Percentiles rank a stretch among this genome's conserved stretches.
Evolutionary conservation across 2,113 vertebrate genomes (phyloP).

Genomic region (Labrus mixtus): DNA sequence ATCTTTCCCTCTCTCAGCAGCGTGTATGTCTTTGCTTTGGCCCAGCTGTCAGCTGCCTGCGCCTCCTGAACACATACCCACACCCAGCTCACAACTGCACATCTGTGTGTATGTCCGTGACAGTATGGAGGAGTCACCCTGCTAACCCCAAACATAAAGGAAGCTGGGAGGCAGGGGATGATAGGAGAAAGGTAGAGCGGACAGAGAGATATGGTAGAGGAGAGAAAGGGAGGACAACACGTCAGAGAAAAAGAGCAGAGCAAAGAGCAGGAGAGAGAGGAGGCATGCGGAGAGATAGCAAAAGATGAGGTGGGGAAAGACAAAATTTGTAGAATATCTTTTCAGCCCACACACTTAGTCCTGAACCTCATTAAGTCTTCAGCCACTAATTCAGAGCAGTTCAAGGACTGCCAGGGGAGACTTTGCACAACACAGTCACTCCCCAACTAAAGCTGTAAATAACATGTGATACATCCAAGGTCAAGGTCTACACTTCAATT

Average conservation of each 20-base stretch:
- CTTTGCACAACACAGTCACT: conserved; percentile 68
- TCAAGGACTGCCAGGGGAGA: conserved; percentile 70
- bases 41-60: conserved; percentile 83
- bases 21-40: conserved; percentile 77
- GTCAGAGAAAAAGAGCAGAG: conserved; percentile 41
- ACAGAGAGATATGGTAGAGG: conserved; percentile 63
- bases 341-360: conserved; percentile 72
- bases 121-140: conserved; percentile 80
- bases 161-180: conserved; percentile 78
- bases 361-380: conserved; percentile 68
- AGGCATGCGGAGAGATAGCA: conserved; percentile 63
- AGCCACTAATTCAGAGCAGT: conserved; percentile 71
- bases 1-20: conserved; percentile 72
- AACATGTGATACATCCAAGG: conserved; percentile 69
- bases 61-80: conserved; percentile 67
- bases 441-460: conserved; percentile 72
- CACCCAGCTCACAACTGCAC: conserved; percentile 72
- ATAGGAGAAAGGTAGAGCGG: conserved; percentile 73
- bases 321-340: conserved; percentile 66
- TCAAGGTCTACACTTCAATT: conserved; percentile 67
- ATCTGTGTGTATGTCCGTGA: conserved; percentile 88
- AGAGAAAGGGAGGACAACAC: conserved; percentile 59
- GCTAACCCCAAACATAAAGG: conserved; percentile 87
- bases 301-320: conserved; percentile 74
- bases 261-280: conserved; percentile 13